Evolutionary conservation across 2,113 vertebrate genomes (phyloP), one percentile per base, ranked within the genome.

Genomic region (Chaenocephalus aceratus): DNA sequence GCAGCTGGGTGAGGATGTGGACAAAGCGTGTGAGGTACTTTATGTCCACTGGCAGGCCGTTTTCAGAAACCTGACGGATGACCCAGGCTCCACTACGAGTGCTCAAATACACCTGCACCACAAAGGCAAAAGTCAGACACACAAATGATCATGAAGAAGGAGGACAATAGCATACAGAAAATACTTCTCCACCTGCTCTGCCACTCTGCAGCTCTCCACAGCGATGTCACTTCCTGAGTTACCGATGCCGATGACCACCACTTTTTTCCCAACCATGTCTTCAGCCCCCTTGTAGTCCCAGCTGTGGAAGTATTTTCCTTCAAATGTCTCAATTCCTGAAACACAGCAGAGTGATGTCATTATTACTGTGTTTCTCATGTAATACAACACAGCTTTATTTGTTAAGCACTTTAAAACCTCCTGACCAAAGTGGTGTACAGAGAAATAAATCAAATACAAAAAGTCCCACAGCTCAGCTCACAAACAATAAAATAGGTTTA

Each of bases 201-300:
- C 96, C 0, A 83, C 89, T 60, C 95, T 95, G 89, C 97, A 97
- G 64, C 95, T 87, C 82, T 99, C 97, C 77, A 97, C 97, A 0
- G 97, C 96, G 54, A 99, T 95, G 83, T 99, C 98, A 0, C 93
- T 94, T 23, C 97, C 97, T 0, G 97, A 99, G 88, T 99, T 99
- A 45, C 98, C 97, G 1, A 97, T 96, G 41, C 98, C 98, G 0
- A 99, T 85, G 34, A 99, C 70, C 73, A 97, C 65, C 16, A 98
- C 96, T 51, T 90, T 96, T 84, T 98, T 97, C 59, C 95, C 95
- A 0, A 36, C 48, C 90, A 96, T 97, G 15, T 70, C 79, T 1
- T 84, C 63, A 5, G 96, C 82, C 0, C 93, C 93, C 86, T 97
- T 99, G 88, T 98, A 99, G 52, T 97, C 95, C 87, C 96, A 96